phyloP scores from a whole-genome alignment of 1,140 invertebrate genomes.

The Microplitis mediator region DNA sequence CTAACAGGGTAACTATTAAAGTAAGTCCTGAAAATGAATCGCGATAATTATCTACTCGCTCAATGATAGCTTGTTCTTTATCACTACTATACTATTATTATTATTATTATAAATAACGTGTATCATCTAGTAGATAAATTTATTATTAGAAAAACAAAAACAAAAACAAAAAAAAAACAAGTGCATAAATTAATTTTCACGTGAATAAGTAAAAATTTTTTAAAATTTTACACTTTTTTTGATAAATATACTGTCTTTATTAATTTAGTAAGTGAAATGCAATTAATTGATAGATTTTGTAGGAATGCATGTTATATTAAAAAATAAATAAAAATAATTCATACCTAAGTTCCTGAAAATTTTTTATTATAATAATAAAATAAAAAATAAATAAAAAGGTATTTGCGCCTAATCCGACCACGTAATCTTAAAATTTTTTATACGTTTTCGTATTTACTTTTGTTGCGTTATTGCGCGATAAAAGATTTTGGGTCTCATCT shows the following conservation, averaged over 20 bases:
- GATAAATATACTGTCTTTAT: too few species aligned
- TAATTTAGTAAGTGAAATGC: too few species aligned
- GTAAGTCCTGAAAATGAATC: conserved; percentile 54
- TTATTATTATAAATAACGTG: too few species aligned
- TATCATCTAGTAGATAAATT: too few species aligned
- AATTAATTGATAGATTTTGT: too few species aligned
- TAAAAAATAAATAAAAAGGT: neutral
- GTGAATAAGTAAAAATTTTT: too few species aligned
- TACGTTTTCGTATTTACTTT: conserved; percentile 15
- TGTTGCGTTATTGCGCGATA: conserved; percentile 14
- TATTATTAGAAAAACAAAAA: too few species aligned
- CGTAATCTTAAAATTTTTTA: conserved; percentile 23
- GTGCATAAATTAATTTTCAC: too few species aligned
- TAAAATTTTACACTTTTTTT: too few species aligned
- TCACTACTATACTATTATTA: too few species aligned
- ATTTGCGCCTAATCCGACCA: neutral
- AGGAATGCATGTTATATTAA: too few species aligned
- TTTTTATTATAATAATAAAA: neutral
- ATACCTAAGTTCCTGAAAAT: neutral
- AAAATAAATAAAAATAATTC: neutral
- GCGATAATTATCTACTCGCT: conserved; percentile 44
- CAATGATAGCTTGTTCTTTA: neutral
- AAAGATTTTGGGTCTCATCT: neutral
- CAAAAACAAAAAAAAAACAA: too few species aligned
- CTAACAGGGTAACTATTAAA: conserved; percentile 59